Base-by-base conservation (phyloP, 2,888 invertebrate genomes). In the Tenthredo distinguenda region DNA sequence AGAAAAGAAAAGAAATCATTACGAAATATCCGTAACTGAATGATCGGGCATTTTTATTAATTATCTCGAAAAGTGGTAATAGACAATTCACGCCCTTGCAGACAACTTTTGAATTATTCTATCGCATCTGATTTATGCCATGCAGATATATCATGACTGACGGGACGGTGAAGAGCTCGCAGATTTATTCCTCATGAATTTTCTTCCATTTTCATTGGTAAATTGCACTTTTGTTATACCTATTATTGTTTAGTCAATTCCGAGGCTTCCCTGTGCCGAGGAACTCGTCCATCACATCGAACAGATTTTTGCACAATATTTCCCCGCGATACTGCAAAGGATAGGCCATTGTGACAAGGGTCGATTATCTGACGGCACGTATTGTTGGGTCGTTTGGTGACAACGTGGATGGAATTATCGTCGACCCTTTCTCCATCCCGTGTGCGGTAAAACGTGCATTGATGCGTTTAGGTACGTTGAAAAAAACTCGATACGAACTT, bases 321-420 rank as follows among this genome's bases (percentile, higher is more conserved):
- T 31, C 37, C n/a, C n/a, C 34, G 68, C 47, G 77, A 77, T 77
- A 77, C 77, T 77, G 77, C n/a, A 50, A 77, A 77, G 55, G 77
- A 77, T 77, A 40, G 50, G 50, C 77, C 77, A 77, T 77, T 77
- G 77, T 77, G 77, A 77, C 77, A 40, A 77, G 77, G 77, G 77
- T 77, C 77, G 77, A 77, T 77, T 77, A 77, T 77, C 77, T 77
- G 77, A 77, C 77, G 77, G 77, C 77, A 77, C 77, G 77, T 77
- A 77, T 77, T 77, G 77, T 76, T 77, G 77, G 77, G 77, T 77
- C 77, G 77, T 77, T 77, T 55, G 77, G 77, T 77, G 77, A 77
- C 77, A 77, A 77, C 77, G 77, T 77, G 77, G 77, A 77, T 77
- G 55, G 77, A 77, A 77, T 77, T 77, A 77, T 77, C 77, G 77